These are phyloP conservation scores for Pelobates fuscus DNA, from an alignment of 2,113 vertebrate genomes.

Conservation along the genomic window DNA sequence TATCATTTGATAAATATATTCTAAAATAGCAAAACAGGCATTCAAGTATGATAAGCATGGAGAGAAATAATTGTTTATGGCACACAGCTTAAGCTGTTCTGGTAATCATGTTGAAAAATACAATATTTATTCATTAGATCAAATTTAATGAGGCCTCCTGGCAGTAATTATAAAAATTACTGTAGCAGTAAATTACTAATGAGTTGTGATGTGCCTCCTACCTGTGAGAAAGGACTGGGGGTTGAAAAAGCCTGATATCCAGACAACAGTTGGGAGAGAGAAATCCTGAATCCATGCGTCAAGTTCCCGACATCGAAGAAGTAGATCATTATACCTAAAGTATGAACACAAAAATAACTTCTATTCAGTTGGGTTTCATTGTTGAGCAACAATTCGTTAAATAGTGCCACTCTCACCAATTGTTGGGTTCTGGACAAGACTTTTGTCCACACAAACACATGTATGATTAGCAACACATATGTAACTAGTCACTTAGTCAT, in stretches of 20 bases:
- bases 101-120: constrained; percentile 99
- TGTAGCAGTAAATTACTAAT: constrained; percentile 99
- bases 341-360: constrained; percentile 54
- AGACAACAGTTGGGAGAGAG: constrained; percentile 83
- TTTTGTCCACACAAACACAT: no score
- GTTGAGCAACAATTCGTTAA: no score
- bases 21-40: constrained; percentile 26
- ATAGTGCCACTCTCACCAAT: no score
- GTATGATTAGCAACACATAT: no score
- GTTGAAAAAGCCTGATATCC: constrained; percentile 91
- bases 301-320: constrained; percentile 72
- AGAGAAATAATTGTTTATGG: constrained; percentile 99
- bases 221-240: constrained; percentile 96
- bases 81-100: constrained; percentile 99
- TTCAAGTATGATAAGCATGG: constrained; percentile 85
- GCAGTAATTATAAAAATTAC: constrained; percentile 99
- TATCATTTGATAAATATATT: constrained; percentile 40
- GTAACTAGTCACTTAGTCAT: no score
- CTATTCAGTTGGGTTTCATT: background rate
- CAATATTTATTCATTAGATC: constrained; percentile 99
- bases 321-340: constrained; percentile 75
- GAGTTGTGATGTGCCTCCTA: constrained; percentile 88
- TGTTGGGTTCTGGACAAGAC: no score
- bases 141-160: constrained; percentile 99
- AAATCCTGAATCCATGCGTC: constrained; percentile 80